Conservation (phyloP, 2,797 vertebrate genomes). For the Rhynchotus rufescens region DNA sequence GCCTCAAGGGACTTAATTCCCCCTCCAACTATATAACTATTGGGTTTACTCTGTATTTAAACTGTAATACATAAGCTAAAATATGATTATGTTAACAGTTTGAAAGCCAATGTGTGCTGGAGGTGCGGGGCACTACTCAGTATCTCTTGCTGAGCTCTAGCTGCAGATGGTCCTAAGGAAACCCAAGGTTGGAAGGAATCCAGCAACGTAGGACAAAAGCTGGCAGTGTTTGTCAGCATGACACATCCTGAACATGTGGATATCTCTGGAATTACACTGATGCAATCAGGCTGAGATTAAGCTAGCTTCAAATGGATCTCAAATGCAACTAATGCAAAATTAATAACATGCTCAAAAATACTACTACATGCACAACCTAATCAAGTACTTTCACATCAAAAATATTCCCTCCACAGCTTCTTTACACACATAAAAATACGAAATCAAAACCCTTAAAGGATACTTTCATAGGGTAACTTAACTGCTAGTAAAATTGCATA, state of each 20-base stretch:
- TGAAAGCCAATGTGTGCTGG: not conserved
- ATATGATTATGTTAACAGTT: not conserved
- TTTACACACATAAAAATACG: not conserved
- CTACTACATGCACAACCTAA: not conserved
- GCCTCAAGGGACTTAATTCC: not conserved
- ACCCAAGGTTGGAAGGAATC: fast-evolving
- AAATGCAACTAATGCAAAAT: slow-evolving; percentile 4
- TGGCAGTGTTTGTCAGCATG: not conserved
- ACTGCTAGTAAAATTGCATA: not conserved
- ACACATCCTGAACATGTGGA: not conserved
- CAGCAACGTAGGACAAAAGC: not conserved
- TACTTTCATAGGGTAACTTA: not conserved
- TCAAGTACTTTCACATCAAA: not conserved
- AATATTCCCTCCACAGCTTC: not conserved
- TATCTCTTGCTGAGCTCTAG: not conserved
- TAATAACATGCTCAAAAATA: not conserved
- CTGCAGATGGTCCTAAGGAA: not conserved
- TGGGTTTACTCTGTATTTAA: not conserved
- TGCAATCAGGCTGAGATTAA: not conserved
- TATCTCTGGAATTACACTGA: slow-evolving; percentile 24
- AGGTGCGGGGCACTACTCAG: not conserved
- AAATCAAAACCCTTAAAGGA: not conserved
- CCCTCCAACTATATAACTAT: not conserved
- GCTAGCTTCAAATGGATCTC: slow-evolving; percentile 13
- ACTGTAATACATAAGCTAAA: not conserved